Evolutionary conservation across 2,797 vertebrate species (phyloP), one percentile per base, ranked within the genome.

Genomic region (Triplophysa yarkandensis): DNA sequence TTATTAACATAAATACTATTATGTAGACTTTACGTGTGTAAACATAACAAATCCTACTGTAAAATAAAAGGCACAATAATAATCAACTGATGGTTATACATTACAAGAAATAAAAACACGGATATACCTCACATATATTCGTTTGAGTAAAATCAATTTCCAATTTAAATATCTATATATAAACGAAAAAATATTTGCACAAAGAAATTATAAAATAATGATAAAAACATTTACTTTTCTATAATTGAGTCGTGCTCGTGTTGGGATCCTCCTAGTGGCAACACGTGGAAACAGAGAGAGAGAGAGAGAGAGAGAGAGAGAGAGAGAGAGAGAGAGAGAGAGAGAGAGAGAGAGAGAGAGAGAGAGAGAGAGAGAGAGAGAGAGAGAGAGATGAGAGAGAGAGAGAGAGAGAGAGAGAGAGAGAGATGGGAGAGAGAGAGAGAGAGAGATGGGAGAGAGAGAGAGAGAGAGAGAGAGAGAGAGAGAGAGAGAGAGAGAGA

Each of bases 231-330:
- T 48, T 48, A 7, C 0, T 8, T 13, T 71, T 25, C 13, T 48
- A 36, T 8, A 30, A 74, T 74, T 32, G 41, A 23, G 25, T 67
- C 10, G 27, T 57, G 17, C 1, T 10, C 11, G 21, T 28, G 28
- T 17, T 55, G 21, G 16, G 61, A 41, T 76, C 78, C 78, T 80
- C 78, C 78, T 76, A 68, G 74, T 73, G 78, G 78, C 27, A 62
- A 63, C 30, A 41, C 57, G 46, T 63, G 32, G 41, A 60, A 68
- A 60, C 21, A 67, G 9, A 44, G 11, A 19, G 23, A n/a, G 23
- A 58, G 36, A n/a, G 52, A 54, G 54, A 54, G n/a, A 21, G 14
- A 30, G 50, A 69, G 36, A 30, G 36, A 58, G 25, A 58, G 39
- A 44, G 7, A 58, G 32, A 32, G 25, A 48, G 55, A 21, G 54